Evolutionary conservation across 2,888 invertebrate genomes (phyloP).

Genomic region (Rhagophthalmus giganteus): DNA sequence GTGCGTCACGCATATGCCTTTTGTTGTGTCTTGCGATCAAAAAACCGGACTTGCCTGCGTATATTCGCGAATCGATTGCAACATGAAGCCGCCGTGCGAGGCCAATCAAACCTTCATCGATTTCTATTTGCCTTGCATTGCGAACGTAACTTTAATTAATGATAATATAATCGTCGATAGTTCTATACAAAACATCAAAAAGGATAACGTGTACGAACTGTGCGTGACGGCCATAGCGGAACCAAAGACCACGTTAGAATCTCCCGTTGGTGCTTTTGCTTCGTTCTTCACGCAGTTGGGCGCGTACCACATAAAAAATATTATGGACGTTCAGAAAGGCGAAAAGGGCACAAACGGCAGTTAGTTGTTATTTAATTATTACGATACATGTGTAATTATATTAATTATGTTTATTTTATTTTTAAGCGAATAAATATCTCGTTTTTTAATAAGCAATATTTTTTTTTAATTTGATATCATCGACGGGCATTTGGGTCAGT

Average conservation of each 20-base stretch:
- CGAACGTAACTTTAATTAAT: constrained; percentile 36
- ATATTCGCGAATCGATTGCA: constrained; percentile 20
- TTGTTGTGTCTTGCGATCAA: constrained; percentile 41
- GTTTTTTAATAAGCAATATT: no score
- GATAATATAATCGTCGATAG: constrained; percentile 4
- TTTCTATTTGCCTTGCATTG: constrained; percentile 46
- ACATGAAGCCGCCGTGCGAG: constrained; percentile 20
- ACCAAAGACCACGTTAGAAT: constrained; percentile 2
- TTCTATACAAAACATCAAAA: not conserved
- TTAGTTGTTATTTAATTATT: not conserved
- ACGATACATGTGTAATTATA: not conserved
- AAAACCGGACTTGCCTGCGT: constrained; percentile 8
- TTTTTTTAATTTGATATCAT: no score
- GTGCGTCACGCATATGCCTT: constrained; percentile 44
- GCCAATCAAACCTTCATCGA: constrained; percentile 39
- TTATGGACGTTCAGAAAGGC: not conserved
- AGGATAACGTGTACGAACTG: constrained; percentile 3
- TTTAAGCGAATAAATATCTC: no score
- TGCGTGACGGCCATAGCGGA: constrained; percentile 18
- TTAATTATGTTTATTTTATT: constrained; percentile 1
- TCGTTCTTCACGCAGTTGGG: constrained; percentile 6
- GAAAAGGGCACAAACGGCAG: not conserved
- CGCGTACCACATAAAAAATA: not conserved
- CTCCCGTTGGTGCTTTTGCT: constrained; percentile 4
- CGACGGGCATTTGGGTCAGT: no score